Evolutionary conservation across 2,888 invertebrate species (phyloP), one percentile per base, ranked within the genome.

Genomic region (Hyles lineata): DNA sequence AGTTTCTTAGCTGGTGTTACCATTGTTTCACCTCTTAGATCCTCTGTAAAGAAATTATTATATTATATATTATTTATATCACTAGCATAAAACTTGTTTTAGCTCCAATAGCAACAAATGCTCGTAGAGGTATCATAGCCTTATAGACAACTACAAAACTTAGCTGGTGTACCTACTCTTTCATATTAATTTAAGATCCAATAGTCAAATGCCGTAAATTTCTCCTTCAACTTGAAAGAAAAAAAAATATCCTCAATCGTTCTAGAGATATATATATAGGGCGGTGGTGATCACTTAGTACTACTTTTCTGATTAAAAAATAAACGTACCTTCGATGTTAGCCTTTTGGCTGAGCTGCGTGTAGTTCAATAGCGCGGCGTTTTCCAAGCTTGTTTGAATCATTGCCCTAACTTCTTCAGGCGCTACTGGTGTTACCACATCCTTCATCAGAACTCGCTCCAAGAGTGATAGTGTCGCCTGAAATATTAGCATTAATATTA

Each of bases 391-490:
- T 82, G 98, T 99, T 90, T 99, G 98, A 79, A 99, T 99, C 96
- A 99, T 98, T 60, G 96, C 96, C 77, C 99, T 96, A 1, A 99
- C 99, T 92, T 99, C 99, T 90, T 99, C 96, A 81, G 98, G 97
- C 74, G 99, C 98, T 71, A 99, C 99, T 8, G 99, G 99, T 50
- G 99, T 99, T 63, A 98, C 99, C 77, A 99, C 98, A 90, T 99
- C 99, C 91, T 99, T 99, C 99, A 99, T 99, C 77, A 99, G 92
- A 17, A 99, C 99, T 84, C 99, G 96, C 94, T 99, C 99, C 76
- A 99, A 92, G 62, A 99, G 95, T 17, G 99, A 99, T 77, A 99
- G 93, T 9, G 99, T 99, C 23, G 99, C 98, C 95, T 95, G 87
- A 25, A 72, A 72, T 19, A 9, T 21, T 59, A 7, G n/a, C n/a